Evolutionary conservation across 2,888 invertebrate genomes (phyloP).

Genomic region (Pedicia rivosa): DNA sequence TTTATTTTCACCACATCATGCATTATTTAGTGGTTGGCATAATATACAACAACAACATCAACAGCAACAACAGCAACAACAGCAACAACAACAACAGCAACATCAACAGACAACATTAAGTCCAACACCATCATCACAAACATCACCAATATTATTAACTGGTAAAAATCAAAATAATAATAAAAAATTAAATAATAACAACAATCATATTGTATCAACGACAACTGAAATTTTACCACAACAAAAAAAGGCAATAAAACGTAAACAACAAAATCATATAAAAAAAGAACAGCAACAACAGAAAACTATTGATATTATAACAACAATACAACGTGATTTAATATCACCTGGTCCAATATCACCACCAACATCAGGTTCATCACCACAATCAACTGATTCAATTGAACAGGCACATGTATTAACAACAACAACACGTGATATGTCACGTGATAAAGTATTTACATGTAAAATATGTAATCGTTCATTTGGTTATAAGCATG

Average conservation of each 20-base stretch:
- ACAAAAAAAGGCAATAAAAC: constrained; percentile 12
- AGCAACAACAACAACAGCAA: constrained; percentile 1
- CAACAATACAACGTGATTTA: constrained; percentile 16
- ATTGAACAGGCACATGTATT: constrained; percentile 17
- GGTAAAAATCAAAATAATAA: constrained; percentile 7
- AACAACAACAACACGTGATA: constrained; percentile 23
- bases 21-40: constrained; percentile 25
- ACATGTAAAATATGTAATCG: constrained; percentile 77
- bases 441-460: constrained; percentile 64
- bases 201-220: constrained; percentile 15
- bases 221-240: constrained; percentile 20
- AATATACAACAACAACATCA: constrained; percentile 5
- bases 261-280: constrained; percentile 20
- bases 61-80: constrained; percentile 2
- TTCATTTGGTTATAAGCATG: constrained; percentile 88
- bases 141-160: constrained; percentile 18
- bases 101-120: constrained; percentile 11
- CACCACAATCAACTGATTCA: constrained; percentile 29
- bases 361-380: constrained; percentile 38
- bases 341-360: constrained; percentile 30
- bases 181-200: constrained; percentile 12
- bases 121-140: constrained; percentile 25
- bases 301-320: constrained; percentile 17
- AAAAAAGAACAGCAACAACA: constrained; percentile 27
- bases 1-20: constrained; percentile 28